A percentile compares a stretch with the other conserved stretches of the same genome.
These are phyloP conservation scores for Oncorhynchus mykiss DNA, from an alignment of 2,113 vertebrate genomes.

Conservation along the genomic window DNA sequence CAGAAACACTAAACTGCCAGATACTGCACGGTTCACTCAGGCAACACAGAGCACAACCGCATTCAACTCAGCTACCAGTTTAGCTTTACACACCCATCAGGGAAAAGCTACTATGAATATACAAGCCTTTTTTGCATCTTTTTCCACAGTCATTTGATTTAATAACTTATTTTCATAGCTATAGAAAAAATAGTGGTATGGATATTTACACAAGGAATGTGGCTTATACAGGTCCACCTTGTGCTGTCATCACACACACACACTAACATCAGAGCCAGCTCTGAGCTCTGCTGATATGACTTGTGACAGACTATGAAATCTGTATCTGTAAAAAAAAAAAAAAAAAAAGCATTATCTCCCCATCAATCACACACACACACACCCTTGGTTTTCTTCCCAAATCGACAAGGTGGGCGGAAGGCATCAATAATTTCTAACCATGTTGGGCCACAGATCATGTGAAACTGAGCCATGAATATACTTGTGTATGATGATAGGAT, in stretches of 20 bases:
- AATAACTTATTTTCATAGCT: conserved; percentile 39
- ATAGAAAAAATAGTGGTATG: conserved; percentile 50
- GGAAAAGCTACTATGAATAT: conserved; percentile 39
- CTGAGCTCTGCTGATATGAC: not conserved
- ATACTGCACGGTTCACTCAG: conserved; percentile 72
- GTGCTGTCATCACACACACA: conserved; percentile 16
- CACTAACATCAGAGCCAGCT: not conserved
- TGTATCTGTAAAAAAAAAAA: not conserved
- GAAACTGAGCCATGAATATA: conserved; percentile 64
- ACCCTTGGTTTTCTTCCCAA: too few relatives aligned
- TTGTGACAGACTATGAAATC: not conserved
- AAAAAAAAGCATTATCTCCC: conserved; percentile 12
- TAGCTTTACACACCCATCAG: conserved; percentile 52
- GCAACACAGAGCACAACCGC: conserved; percentile 70
- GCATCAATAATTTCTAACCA: conserved; percentile 44
- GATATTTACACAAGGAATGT: conserved; percentile 57
- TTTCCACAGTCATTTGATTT: conserved; percentile 12
- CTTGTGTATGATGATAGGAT: conserved; percentile 40
- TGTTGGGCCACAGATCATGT: conserved; percentile 41
- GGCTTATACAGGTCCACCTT: conserved; percentile 38
- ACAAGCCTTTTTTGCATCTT: conserved; percentile 11
- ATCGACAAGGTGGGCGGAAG: too few relatives aligned
- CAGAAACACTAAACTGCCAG: conserved; percentile 72
- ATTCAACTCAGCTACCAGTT: conserved; percentile 56
- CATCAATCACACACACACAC: not conserved